Percentiles rank a stretch among this genome's conserved stretches.
Conservation (phyloP, 2,113 vertebrate species). For the Cisticola juncidis region DNA sequence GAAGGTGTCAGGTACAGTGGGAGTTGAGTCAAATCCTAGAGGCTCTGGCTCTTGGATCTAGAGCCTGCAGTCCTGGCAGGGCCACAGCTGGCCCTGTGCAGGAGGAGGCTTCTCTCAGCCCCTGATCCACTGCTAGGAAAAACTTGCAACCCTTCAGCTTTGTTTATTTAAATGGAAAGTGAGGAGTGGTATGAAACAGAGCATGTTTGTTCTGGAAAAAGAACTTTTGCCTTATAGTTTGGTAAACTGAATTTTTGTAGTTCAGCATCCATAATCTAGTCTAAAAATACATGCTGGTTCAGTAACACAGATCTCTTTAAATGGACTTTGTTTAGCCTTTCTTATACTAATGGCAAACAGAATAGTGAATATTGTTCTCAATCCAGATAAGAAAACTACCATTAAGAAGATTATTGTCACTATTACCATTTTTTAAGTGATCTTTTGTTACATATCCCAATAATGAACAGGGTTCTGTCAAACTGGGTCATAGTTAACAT, state of each 20-base stretch:
- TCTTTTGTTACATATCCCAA: background rate
- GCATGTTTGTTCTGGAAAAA: background rate
- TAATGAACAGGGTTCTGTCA: background rate
- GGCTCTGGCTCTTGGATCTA: background rate
- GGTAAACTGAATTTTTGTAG: background rate
- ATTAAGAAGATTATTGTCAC: background rate
- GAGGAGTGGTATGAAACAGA: background rate
- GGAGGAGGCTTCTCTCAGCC: background rate
- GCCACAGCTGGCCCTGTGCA: background rate
- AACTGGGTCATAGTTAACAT: background rate
- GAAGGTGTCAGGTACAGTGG: background rate
- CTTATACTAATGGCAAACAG: background rate
- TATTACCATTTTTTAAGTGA: background rate
- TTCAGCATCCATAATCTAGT: background rate
- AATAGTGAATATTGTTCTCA: background rate
- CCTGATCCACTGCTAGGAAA: background rate
- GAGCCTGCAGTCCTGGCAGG: background rate
- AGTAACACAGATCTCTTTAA: background rate
- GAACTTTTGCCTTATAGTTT: background rate
- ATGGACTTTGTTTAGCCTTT: background rate
- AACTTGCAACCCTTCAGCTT: background rate
- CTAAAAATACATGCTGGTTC: background rate
- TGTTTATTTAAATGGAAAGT: background rate
- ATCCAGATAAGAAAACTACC: background rate
- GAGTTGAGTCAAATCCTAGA: background rate